Conservation (phyloP, 2,113 vertebrate species). For the Litocranius walleri region DNA sequence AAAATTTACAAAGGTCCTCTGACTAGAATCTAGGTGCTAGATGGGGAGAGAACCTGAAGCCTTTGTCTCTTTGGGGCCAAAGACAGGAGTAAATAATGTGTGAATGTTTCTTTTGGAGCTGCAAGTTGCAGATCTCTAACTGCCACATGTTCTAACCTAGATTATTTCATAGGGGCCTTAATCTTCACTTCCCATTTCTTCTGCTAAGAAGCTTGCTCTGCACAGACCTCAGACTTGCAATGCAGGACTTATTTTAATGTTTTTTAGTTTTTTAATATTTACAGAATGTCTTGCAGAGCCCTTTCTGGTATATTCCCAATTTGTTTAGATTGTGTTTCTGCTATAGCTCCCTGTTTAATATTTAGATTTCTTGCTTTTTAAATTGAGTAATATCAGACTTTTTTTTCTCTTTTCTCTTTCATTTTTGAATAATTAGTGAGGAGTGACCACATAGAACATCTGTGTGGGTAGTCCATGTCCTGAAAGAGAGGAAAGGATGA, state of each 20-base stretch:
- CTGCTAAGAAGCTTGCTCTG: slow-evolving; percentile 1
- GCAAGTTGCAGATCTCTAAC: neutral
- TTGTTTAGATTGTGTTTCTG: slow-evolving; percentile 32
- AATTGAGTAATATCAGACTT: slow-evolving; percentile 22
- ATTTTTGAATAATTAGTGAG: slow-evolving; percentile 11
- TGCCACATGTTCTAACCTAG: neutral
- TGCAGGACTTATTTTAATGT: slow-evolving; percentile 9
- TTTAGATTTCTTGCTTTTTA: slow-evolving; percentile 27
- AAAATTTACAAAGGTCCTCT: slow-evolving; percentile 35
- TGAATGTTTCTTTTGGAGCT: slow-evolving; percentile 16
- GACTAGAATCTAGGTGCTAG: neutral
- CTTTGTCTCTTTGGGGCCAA: slow-evolving; percentile 7
- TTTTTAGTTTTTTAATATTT: slow-evolving; percentile 45
- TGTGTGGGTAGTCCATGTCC: neutral
- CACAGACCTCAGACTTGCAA: neutral
- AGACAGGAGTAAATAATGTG: neutral
- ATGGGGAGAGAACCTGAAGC: neutral
- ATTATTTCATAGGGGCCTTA: neutral
- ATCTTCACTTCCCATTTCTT: slow-evolving; percentile 11
- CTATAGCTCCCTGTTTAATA: neutral
- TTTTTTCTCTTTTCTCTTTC: slow-evolving; percentile 40
- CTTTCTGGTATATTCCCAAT: neutral
- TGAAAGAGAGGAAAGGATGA: slow-evolving; percentile 28
- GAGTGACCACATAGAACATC: slow-evolving; percentile 31
- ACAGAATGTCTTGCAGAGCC: slow-evolving; percentile 18